These are phyloP conservation scores for Philopedon plagiatum DNA, from an alignment of 2,888 invertebrate genomes.

Conservation along the genomic window DNA sequence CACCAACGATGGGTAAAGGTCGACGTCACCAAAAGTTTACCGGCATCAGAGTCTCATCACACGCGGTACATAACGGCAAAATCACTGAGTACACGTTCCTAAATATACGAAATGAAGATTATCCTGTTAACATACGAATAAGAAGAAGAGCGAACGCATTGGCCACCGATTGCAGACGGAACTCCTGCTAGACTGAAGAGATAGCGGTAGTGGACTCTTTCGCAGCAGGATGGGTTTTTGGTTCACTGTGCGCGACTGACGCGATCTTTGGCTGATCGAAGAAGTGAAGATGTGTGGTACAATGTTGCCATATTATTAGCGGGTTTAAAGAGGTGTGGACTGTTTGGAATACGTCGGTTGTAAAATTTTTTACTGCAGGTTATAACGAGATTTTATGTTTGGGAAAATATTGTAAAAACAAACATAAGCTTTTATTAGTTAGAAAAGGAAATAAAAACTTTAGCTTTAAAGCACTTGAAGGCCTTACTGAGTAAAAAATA, in stretches of 20 bases:
- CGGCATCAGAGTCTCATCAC: slow-evolving; percentile 46
- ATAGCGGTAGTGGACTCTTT: slow-evolving; percentile 51
- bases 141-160: slow-evolving; percentile 20
- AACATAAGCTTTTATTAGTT: too few species aligned
- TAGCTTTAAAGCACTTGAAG: too few species aligned
- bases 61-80: slow-evolving; percentile 50
- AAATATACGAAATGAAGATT: slow-evolving; percentile 40
- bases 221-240: slow-evolving; percentile 48
- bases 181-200: slow-evolving; percentile 50
- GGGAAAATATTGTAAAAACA: too few species aligned
- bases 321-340: background rate
- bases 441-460: too few species aligned
- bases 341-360: too few species aligned
- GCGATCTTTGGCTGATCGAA: slow-evolving; percentile 37
- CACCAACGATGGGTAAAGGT: slow-evolving; percentile 30
- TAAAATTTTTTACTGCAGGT: too few species aligned
- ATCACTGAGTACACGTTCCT: slow-evolving; percentile 26
- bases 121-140: slow-evolving; percentile 29
- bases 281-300: slow-evolving; percentile 44
- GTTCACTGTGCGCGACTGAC: slow-evolving; percentile 49
- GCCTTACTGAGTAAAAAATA: too few species aligned
- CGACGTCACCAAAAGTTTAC: slow-evolving; percentile 48
- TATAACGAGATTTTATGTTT: too few species aligned
- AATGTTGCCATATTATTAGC: slow-evolving; percentile 35
- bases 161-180: slow-evolving; percentile 35